phyloP scores from a whole-genome alignment of 2,113 vertebrate genomes.

The Myocastor coypus region DNA sequence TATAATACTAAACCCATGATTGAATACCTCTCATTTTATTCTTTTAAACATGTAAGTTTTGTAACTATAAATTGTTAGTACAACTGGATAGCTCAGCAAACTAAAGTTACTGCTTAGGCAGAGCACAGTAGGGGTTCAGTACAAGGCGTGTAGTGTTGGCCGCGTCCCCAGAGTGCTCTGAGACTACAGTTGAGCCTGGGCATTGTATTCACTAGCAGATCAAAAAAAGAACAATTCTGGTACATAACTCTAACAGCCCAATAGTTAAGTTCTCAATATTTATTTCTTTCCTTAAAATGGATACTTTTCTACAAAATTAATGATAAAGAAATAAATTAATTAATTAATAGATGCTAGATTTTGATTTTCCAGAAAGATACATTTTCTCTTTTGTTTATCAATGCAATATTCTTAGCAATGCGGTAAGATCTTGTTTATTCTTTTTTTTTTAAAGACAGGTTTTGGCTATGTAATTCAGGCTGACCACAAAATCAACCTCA shows the following conservation, averaged over 20 bases:
- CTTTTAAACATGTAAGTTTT: too few relatives aligned
- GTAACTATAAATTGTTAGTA: too few relatives aligned
- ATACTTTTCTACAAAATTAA: too few relatives aligned
- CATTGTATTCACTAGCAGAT: not conserved
- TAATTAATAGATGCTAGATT: not conserved
- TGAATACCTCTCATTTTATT: too few relatives aligned
- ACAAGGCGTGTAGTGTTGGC: too few relatives aligned
- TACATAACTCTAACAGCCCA: not conserved
- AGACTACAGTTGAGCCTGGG: too few relatives aligned
- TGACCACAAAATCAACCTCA: not conserved
- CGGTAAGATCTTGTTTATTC: not conserved
- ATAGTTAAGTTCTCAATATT: not conserved
- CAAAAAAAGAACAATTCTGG: not conserved
- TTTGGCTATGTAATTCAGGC: not conserved
- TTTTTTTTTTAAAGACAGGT: not conserved
- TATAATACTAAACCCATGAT: too few relatives aligned
- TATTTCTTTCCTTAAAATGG: not conserved
- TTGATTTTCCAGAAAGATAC: not conserved
- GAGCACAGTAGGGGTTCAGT: too few relatives aligned
- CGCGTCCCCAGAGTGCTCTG: too few relatives aligned
- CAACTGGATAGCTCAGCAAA: too few relatives aligned
- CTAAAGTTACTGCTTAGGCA: too few relatives aligned
- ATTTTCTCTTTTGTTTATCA: not conserved
- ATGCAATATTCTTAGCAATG: not conserved
- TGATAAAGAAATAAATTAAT: too few relatives aligned